Base-by-base conservation (phyloP, 1,140 invertebrate genomes). In the Brachionus asplanchnoidis region DNA sequence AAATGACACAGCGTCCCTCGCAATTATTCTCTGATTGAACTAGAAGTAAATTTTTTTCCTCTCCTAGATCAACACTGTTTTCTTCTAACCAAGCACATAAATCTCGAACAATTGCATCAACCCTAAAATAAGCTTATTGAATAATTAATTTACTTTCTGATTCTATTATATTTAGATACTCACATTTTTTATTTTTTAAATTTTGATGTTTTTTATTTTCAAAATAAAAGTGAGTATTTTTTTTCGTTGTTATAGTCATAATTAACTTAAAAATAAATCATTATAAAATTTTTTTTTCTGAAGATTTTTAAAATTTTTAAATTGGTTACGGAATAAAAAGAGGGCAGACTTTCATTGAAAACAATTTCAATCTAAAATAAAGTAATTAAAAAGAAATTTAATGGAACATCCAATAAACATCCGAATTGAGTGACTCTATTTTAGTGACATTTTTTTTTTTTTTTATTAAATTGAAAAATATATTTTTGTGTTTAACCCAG, bases 1-100 rank as follows among this genome's bases (percentile, higher is more conserved):
- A 77, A 14, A 77, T 50, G 23, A 77, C 73, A 50, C 73, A 77
- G 12, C 73, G 40, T 14, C 73, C 73, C 28, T 77, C 73, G n/a
- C 20, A 77, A 77, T 23, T 77, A 17, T 77, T 77, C 23, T 77
- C 42, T 3, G 73, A 77, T 26, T 77, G 73, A 28, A 77, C 32
- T 28, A 77, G 11, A 14, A 11, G 28, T 50, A 77, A 77, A 9
- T 28, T 50, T 50, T 20, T 50, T 11, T 77, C 32, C 26, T 44
- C 40, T 44, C 40, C 44, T 6, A 77, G 26, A 12, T 77, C 20
- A 5, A 50, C 23, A 50, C n/a, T 26, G 14, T 77, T 77, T 77
- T 77, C 20, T 53, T 50, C 32, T 23, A 77, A 20, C 73, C 73
- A 77, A 9, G 42, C 44, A 28, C 73, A 77, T 23, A 77, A 9